Evolutionary conservation across 2,113 vertebrate species (phyloP).

Genomic region (Actenoides lindsayi): DNA sequence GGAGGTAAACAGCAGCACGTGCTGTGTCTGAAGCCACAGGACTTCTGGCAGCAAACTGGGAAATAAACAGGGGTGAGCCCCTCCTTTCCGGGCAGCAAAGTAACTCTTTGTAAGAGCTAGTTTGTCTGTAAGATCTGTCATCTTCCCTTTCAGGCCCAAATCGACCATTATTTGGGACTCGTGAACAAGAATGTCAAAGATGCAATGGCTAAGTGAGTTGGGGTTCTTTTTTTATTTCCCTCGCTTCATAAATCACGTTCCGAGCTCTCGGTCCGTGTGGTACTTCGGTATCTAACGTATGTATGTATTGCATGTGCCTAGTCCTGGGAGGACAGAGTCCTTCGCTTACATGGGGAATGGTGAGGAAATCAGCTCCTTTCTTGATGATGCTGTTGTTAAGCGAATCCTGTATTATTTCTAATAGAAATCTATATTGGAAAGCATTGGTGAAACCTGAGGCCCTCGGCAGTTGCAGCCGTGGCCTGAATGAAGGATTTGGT

Average conservation of each 20-base stretch:
- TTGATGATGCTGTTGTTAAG: not conserved
- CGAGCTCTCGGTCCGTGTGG: no score
- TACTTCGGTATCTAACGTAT: no score
- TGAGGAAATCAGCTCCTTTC: not conserved
- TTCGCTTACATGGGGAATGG: not conserved
- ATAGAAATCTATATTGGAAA: not conserved
- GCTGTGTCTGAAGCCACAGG: not conserved
- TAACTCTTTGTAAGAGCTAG: no score
- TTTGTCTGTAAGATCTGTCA: not conserved
- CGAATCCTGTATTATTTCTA: not conserved
- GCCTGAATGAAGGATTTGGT: not conserved
- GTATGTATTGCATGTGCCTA: not conserved
- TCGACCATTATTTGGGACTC: conserved; percentile 90
- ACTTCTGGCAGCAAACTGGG: not conserved
- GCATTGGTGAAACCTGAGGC: not conserved
- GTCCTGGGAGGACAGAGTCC: not conserved
- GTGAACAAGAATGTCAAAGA: conserved; percentile 91
- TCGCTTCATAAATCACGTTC: not conserved
- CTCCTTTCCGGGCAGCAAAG: not conserved
- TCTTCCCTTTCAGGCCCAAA: conserved; percentile 82
- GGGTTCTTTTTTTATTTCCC: no score
- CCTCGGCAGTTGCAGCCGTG: not conserved
- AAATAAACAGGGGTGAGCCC: not conserved
- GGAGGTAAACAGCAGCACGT: not conserved
- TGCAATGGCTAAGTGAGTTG: conserved; percentile 88